Conservation (phyloP, 2,113 vertebrate species). For the Pachyramphus minor region DNA sequence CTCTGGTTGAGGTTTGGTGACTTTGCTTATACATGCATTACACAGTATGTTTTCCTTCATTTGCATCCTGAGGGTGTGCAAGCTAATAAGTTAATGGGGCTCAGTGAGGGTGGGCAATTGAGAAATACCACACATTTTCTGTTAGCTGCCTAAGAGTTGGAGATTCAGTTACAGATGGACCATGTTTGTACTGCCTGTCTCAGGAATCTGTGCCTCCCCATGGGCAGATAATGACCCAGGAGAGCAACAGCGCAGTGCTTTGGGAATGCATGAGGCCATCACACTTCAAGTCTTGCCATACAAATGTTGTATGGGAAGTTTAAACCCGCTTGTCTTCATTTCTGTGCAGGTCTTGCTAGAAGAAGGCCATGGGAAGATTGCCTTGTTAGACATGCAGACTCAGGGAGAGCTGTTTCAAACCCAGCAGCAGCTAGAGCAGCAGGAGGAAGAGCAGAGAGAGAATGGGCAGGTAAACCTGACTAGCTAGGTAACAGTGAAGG, state of each 20-base stretch:
- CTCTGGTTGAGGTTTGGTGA: not conserved
- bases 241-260: not conserved
- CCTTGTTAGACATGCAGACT: constrained; percentile 40
- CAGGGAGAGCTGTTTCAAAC: not conserved
- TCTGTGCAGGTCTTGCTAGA: constrained; percentile 53
- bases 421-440: constrained; percentile 27
- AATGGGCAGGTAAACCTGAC: constrained; percentile 47
- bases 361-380: constrained; percentile 58
- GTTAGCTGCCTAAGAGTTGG: not conserved
- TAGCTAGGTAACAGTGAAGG: not conserved
- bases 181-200: not conserved
- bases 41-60: not conserved
- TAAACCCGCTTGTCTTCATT: not conserved
- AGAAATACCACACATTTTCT: not conserved
- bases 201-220: not conserved
- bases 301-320: not conserved
- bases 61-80: not conserved
- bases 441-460: constrained; percentile 47
- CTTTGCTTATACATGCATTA: not conserved
- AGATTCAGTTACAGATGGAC: not conserved
- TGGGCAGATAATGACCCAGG: not conserved
- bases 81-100: not conserved
- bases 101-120: not conserved
- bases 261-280: fast-evolving
- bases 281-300: not conserved